Evolutionary conservation across 2,888 invertebrate genomes (phyloP).

Genomic region (Hyppa rectilinea): DNA sequence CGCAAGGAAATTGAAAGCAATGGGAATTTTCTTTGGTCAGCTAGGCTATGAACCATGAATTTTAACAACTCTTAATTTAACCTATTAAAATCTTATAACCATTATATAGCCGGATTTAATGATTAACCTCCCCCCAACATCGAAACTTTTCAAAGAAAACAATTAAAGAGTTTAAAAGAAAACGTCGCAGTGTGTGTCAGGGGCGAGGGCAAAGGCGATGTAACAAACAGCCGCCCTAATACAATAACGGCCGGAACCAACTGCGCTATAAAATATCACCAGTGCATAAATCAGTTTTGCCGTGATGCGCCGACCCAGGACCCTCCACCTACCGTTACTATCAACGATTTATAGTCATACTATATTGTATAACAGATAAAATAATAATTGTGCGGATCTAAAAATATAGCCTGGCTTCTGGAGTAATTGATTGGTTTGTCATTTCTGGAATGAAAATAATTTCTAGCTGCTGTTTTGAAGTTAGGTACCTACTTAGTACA

Average conservation of each 20-base stretch:
- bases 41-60: not conserved
- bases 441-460: no score
- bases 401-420: slow-evolving; percentile 59
- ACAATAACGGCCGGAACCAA: slow-evolving; percentile 93
- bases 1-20: no score
- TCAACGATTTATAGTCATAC: slow-evolving; percentile 86
- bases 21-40: not conserved
- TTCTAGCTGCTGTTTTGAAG: no score
- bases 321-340: slow-evolving; percentile 82
- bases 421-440: slow-evolving; percentile 53
- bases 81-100: slow-evolving; percentile 15
- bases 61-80: not conserved
- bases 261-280: slow-evolving; percentile 92
- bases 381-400: slow-evolving; percentile 84
- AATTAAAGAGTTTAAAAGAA: slow-evolving; percentile 64
- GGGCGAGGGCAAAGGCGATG: slow-evolving; percentile 73
- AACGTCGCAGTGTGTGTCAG: slow-evolving; percentile 48
- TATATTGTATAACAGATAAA: slow-evolving; percentile 86
- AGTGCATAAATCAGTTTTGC: slow-evolving; percentile 92
- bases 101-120: not conserved
- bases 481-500: no score
- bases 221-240: slow-evolving; percentile 91
- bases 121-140: slow-evolving; percentile 28
- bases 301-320: slow-evolving; percentile 77
- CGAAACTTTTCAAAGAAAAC: slow-evolving; percentile 48